Conservation (phyloP, 2,888 invertebrate species). For the Chymomyza amoena region DNA sequence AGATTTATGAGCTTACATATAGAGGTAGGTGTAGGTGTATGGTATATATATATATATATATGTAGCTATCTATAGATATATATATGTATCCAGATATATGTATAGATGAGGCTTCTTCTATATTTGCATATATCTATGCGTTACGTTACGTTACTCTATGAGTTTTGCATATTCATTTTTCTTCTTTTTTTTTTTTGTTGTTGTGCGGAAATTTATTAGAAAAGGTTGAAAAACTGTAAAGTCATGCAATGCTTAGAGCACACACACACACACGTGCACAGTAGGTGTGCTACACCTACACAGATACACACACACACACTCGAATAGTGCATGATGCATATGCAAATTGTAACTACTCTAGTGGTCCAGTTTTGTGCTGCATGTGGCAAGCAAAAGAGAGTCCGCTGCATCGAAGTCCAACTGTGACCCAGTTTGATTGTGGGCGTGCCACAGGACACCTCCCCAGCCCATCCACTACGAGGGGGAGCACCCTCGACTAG, state of each 20-base stretch:
- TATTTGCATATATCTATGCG: conserved; percentile 28
- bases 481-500: neutral
- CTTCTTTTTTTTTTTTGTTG: conserved; percentile 15
- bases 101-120: neutral
- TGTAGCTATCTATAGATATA: neutral
- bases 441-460: conserved; percentile 38
- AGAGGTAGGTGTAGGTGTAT: conserved; percentile 22
- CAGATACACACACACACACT: conserved; percentile 4
- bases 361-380: neutral
- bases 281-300: conserved; percentile 35
- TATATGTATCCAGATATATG: neutral
- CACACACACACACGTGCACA: conserved; percentile 20
- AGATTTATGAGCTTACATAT: conserved; percentile 54
- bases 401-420: conserved; percentile 5
- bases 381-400: neutral
- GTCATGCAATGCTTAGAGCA: conserved; percentile 36
- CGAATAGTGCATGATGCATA: conserved; percentile 48
- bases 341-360: conserved; percentile 56
- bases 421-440: conserved; percentile 67
- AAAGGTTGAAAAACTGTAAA: conserved; percentile 52
- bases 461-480: conserved; percentile 15
- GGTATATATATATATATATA: conserved; percentile 5
- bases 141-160: conserved; percentile 39
- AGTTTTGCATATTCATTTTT: conserved; percentile 61
- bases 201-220: conserved; percentile 61